Base-by-base conservation (phyloP, 2,888 invertebrate species). In the Vandiemenella viatica region DNA sequence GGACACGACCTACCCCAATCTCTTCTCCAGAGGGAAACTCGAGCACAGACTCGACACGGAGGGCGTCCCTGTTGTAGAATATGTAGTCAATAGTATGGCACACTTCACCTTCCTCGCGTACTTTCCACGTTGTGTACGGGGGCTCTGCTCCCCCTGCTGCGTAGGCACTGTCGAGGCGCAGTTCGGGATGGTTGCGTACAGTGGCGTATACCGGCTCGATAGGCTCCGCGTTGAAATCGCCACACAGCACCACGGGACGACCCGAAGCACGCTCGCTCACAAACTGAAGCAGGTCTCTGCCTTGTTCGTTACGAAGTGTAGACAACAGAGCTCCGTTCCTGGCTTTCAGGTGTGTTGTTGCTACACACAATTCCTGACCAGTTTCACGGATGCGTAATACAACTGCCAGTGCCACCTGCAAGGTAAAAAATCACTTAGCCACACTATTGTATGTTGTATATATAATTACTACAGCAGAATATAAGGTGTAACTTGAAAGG, bases 161-260 rank as follows among this genome's bases (percentile, higher is more conserved):
- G 62, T 75, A 75, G 19, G 74, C 75, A 56, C 74, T 74, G 45
- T 70, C 64, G 15, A 75, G 58, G 32, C 65, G 63, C 2, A 73
- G 54, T 1, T 60, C 53, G 53, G 64, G 63, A 53, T 69, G 66
- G 53, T 64, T 64, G 8, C 75, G 63, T 41, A 82, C 68, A 1
- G 79, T 77, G 19, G 66, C 62, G 60, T 83, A 83, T 3, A 83
- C 74, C 1, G 80, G 78, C 61, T 85, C 84, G 4, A 64, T 68
- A 1, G 81, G 81, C 60, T 80, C 80, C 0, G 83, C 84, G 62
- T 85, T 85, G 60, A 85, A 83, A 63, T 85, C 84, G 0, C 84
- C 85, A 58, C 79, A 79, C 3, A 84, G 57, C 40, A 85, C 64
- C 4, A 80, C 62, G 0, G 84, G 80, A 48, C 74, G 68, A 2